Percentiles rank a stretch among this genome's conserved stretches.
Conservation (phyloP, 2,797 vertebrate species). For the Myotis myotis region DNA sequence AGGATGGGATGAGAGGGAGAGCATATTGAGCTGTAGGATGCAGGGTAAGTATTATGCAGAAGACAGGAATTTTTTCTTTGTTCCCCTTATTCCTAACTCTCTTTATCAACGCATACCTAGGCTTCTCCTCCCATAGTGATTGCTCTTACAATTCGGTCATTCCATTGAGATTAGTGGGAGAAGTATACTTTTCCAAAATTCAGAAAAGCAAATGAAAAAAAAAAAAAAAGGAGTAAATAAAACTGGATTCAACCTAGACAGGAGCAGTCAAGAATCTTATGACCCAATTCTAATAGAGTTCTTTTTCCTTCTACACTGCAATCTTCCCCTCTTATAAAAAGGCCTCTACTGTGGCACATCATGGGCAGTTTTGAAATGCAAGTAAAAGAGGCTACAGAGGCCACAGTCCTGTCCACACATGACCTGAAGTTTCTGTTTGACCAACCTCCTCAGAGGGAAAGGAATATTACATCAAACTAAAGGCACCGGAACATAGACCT, state of each 20-base stretch:
- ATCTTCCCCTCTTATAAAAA: constrained; percentile 27
- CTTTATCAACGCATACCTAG: background rate
- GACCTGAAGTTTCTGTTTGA: constrained; percentile 15
- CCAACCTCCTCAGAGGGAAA: constrained; percentile 33
- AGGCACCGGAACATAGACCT: constrained; percentile 39
- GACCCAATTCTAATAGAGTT: background rate
- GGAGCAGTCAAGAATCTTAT: background rate
- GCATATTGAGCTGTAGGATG: background rate
- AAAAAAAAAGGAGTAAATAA: background rate
- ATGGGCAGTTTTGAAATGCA: constrained; percentile 53
- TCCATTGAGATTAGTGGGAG: background rate
- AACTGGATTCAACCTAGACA: background rate
- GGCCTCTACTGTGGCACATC: background rate
- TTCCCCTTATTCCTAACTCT: background rate
- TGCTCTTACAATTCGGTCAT: constrained; percentile 20
- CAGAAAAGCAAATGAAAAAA: background rate
- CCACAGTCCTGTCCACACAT: constrained; percentile 52
- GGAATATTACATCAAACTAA: constrained; percentile 57
- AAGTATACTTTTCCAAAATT: background rate
- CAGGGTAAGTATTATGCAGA: background rate
- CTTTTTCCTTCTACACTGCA: background rate
- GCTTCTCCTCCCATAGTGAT: background rate
- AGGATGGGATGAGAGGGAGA: background rate
- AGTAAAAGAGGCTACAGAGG: constrained; percentile 26
- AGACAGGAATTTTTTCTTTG: background rate